phyloP scores from a whole-genome alignment of 2,888 invertebrate genomes.

The Dynastes hyllus region DNA sequence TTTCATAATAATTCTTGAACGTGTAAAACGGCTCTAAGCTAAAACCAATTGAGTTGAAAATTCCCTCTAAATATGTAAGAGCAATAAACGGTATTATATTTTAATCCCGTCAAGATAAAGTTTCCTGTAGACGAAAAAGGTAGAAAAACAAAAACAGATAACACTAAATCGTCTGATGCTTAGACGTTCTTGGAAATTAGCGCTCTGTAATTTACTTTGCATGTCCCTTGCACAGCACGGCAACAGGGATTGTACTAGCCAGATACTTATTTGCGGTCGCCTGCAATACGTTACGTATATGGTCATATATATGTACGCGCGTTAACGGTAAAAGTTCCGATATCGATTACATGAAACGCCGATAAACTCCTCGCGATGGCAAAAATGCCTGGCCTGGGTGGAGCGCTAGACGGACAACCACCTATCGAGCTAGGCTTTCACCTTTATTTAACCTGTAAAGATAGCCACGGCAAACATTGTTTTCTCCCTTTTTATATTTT shows the following conservation, averaged over 20 bases:
- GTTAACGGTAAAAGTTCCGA: slow-evolving; percentile 42
- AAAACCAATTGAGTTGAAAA: too few species aligned
- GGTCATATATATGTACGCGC: neutral
- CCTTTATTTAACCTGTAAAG: slow-evolving; percentile 45
- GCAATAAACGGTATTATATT: too few species aligned
- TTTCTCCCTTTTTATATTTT: slow-evolving; percentile 1
- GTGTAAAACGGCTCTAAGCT: too few species aligned
- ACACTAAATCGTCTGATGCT: neutral
- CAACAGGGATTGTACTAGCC: slow-evolving; percentile 7
- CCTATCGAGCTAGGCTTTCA: slow-evolving; percentile 37
- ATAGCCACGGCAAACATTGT: slow-evolving; percentile 35
- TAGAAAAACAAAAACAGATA: neutral
- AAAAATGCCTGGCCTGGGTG: slow-evolving; percentile 24
- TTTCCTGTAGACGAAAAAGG: too few species aligned
- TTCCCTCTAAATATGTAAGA: too few species aligned
- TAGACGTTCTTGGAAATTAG: slow-evolving; percentile 16
- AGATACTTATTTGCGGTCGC: slow-evolving; percentile 27
- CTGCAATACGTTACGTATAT: slow-evolving; percentile 2
- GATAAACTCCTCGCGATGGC: slow-evolving; percentile 29
- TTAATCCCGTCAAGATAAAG: too few species aligned
- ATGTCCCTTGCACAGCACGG: slow-evolving; percentile 6
- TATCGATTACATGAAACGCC: slow-evolving; percentile 38
- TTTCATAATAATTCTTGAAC: too few species aligned
- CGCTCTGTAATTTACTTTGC: slow-evolving; percentile 17
- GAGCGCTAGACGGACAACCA: slow-evolving; percentile 26